Evolutionary conservation across 1,140 invertebrate species (phyloP), one percentile per base, ranked within the genome.

Genomic region (Drosophila sp.): DNA sequence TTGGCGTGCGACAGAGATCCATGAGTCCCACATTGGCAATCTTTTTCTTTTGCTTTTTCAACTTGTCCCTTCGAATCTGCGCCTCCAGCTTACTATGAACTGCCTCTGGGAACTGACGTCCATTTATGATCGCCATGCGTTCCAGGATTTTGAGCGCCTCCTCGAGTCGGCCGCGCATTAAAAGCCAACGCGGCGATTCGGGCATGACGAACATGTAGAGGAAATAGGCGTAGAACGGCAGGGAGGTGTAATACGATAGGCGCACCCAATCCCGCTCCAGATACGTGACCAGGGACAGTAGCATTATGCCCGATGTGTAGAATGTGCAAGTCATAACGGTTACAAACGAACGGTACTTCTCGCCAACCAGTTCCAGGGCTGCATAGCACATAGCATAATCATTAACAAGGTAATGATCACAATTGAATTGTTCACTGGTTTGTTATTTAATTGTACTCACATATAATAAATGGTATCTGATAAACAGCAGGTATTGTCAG

Each of bases 381-480:
- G 87, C 80, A 94, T 94, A 29, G 6, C 27, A 29, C 27, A 29
- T 29, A 29, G 0, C 13, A 9, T 0, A 45, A 18, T 61, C 21
- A 21, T 4, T 21, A n/a, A n/a, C 21, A 21, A 21, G 21, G 4
- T 21, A 80, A 32, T 11, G 8, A 34, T 14, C 21, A 21, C 21
- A 21, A 21, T 21, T 21, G 14, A 80, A 74, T 73, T 54, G n/a
- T n/a, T n/a, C n/a, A n/a, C n/a, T n/a, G n/a, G n/a, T n/a, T n/a
- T n/a, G n/a, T n/a, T 4, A 54, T 5, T 9, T 16, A n/a, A 7
- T 46, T 4, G 0, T 16, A 86, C 87, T 96, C 93, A 97, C 97
- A 97, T 84, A 98, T 97, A 65, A 98, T 98, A 86, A 98, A 98
- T 4, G 97, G 97, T 91, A 98, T 97, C 93, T 98, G 97, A 92